Evolutionary conservation across 2,113 vertebrate species (phyloP), one percentile per base, ranked within the genome.

Genomic region (Pluvianellus socialis): DNA sequence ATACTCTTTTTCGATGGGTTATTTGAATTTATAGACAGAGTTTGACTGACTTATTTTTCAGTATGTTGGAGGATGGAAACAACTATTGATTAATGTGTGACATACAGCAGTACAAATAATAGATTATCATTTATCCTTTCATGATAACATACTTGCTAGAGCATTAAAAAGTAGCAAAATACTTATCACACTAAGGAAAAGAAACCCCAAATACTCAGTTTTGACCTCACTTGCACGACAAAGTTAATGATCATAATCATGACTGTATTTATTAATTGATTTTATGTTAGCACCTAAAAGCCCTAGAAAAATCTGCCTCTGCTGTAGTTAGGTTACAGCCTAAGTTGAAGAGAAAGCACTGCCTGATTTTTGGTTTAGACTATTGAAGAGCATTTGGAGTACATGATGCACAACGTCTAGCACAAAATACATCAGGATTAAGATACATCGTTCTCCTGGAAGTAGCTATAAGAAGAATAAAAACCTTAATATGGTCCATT

Each of bases 181-280:
- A 53, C 26, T 55, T 82, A 35, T 2, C 4, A 3, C 9, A 86
- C 18, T 76, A 62, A 72, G 44, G 56, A 63, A 61, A 63, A 42
- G 11, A 44, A 2, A 0, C 1, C 1, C 10, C 2, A 50, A n/a
- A 67, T n/a, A 38, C 49, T 75, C 44, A 55, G 5, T 74, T 91
- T 71, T 82, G 26, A 81, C 15, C 32, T 85, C 18, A 38, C 5
- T 81, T 75, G 11, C 14, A 9, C 27, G 44, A 40, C 27, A 28
- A 32, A 58, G 79, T 79, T 94, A 26, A 65, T 76, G 65, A 72
- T 68, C 35, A 27, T 63, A 50, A 68, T 61, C 82, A 79, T 56
- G 30, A 42, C 14, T 58, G 22, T 17, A 55, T 73, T 80, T 88
- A 44, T 79, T 56, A 65, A 61, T 62, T 83, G 26, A 79, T 42